phyloP scores from a whole-genome alignment of 2,797 vertebrate genomes.

The Clarias fuscus region DNA sequence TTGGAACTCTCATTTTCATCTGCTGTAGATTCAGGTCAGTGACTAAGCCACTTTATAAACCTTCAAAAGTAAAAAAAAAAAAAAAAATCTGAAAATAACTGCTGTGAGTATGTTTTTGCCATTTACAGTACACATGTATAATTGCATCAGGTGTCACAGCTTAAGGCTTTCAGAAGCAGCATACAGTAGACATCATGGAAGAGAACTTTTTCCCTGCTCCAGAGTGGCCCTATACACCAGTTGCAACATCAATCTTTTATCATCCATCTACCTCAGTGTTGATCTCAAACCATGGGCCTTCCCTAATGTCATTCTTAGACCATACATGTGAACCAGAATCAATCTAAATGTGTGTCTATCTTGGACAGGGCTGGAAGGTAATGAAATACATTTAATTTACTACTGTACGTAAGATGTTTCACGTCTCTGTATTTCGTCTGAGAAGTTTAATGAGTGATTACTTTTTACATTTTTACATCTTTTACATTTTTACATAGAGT shows the following conservation, averaged over 20 bases:
- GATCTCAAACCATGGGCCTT: background rate
- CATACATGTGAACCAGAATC: no score
- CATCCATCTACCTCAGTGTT: background rate
- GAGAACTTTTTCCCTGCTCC: no score
- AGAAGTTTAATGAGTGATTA: no score
- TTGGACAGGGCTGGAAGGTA: no score
- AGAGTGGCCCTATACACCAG: background rate
- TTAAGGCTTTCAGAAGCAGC: background rate
- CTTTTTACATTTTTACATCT: no score
- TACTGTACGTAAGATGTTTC: no score
- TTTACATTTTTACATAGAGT: no score
- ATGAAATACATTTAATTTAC: no score
- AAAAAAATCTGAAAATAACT: background rate
- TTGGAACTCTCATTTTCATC: slow-evolving; percentile 43
- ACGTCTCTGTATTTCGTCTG: no score
- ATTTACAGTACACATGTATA: background rate
- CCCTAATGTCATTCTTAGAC: no score
- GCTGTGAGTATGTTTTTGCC: background rate
- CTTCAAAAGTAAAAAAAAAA: background rate
- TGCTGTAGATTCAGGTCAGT: slow-evolving; percentile 38
- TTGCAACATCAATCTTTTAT: background rate
- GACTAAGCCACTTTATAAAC: slow-evolving; percentile 17
- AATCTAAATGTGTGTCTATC: no score
- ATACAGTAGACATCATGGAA: background rate
- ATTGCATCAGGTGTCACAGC: background rate